Base-by-base conservation (phyloP, 30 jellyfish, hydroid and myxozoan species). In the Cassiopea andromeda region DNA sequence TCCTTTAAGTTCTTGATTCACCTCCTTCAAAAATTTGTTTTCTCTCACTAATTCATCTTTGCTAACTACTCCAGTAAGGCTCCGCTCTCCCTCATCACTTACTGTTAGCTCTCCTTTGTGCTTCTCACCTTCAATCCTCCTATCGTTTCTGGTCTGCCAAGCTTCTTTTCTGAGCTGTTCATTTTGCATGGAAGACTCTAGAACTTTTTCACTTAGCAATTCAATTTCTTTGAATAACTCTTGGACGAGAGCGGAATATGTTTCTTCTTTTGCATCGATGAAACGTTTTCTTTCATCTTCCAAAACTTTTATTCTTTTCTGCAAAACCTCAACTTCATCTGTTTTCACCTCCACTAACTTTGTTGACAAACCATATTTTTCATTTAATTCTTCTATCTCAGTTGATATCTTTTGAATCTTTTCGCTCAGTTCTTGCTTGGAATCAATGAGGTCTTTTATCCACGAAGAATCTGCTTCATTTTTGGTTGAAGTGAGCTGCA, bases 191-290 rank as follows among this genome's bases (percentile, higher is more conserved):
- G 43, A 13, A 1, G 43, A 4, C 19, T 8, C 14, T 17, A 4
- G 19, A 4, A 61, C 73, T 61, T 61, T 61, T 14, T 61, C 50
- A 43, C 50, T 70, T 38, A 70, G 57, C n/a, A 70, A 1, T 19
- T 70, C 79, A 70, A 70, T 70, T 15, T 70, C 50, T 70, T 70
- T 70, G 54, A 70, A 70, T 17, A 61, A 61, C 50, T 70, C 57
- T 70, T 70, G 79, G 19, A n/a, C 79, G 48, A 70, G 79, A 6
- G 54, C 4, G n/a, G 79, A 19, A 19, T 70, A 70, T 70, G 50
- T 38, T n/a, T 70, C 50, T 19, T 70, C 50, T 19, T 19, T 43
- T 70, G 79, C 79, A 8, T 70, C 57, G 6, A n/a, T 43, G 54
- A 70, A 43, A 43, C 79, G 48, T 54, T 70, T 17, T 38, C 50